Base-by-base conservation (phyloP, 2,797 vertebrate species). In the Acipenser ruthenus region DNA sequence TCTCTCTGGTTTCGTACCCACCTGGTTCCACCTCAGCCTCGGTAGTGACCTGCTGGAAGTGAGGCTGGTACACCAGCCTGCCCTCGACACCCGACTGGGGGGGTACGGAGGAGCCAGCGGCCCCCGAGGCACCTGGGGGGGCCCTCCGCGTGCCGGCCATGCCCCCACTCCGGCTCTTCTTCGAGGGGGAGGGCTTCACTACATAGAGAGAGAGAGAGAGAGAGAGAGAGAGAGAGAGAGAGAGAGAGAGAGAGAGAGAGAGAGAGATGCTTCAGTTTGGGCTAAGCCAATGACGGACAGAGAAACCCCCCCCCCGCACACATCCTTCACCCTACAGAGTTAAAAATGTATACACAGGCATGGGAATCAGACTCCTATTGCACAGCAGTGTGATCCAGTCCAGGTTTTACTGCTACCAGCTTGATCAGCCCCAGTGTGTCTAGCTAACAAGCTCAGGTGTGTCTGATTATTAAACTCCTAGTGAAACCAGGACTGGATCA, bases 141-240 rank as follows among this genome's bases (percentile, higher is more conserved):
- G 90, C 89, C 73, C 92, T 86, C 75, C 94, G 83, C 8, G 92
- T 90, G 6, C 91, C 90, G 23, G 89, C 84, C 6, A 81, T 84
- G 37, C 87, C 83, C 49, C 94, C 93, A 8, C 91, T 79, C 5
- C 95, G 93, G 76, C 93, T 94, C 86, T 97, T 98, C 87, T 98
- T 98, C 1, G 94, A 97, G 2, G 96, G 96, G 13, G 96, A 98
- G 0, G 89, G 87, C 77, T 94, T 98, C 67, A 98, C 96, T 98
- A 60, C 65, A 71, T 68, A 62, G 65, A 53, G 52, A n/a, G n/a
- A n/a, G n/a, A n/a, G n/a, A n/a, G n/a, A n/a, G n/a, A n/a, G n/a
- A n/a, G n/a, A n/a, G n/a, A 63, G 4, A 62, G 65, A 53, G 52
- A 62, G 65, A 53, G 52, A 62, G 65, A 53, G 52, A 62, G 65